phyloP scores from a whole-genome alignment of 1,140 invertebrate genomes.

The Metaphire vulgaris region DNA sequence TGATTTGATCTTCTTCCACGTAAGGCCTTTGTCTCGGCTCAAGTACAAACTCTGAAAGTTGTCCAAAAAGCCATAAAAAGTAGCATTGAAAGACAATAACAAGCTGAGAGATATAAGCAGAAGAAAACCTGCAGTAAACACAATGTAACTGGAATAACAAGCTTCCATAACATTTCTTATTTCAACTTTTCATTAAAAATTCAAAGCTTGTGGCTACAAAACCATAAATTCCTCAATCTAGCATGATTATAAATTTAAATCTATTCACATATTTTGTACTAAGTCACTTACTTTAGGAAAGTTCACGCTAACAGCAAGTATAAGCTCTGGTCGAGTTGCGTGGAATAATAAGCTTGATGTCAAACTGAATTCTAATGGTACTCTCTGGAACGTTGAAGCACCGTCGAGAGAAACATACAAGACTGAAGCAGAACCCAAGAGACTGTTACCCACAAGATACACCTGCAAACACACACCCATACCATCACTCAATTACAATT shows the following conservation, averaged over 20 bases:
- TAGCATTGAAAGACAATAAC: too few species aligned
- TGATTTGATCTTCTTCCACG: conserved; percentile 4
- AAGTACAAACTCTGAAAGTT: conserved; percentile 10
- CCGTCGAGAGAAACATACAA: not conserved
- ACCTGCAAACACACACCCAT: too few species aligned
- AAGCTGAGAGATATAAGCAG: too few species aligned
- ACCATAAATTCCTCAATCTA: not conserved
- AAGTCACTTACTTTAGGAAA: too few species aligned
- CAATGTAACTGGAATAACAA: not conserved
- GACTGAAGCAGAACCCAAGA: not conserved
- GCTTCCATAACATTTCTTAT: not conserved
- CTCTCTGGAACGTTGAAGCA: not conserved
- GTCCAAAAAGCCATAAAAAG: too few species aligned
- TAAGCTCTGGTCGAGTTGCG: not conserved
- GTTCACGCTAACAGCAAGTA: too few species aligned
- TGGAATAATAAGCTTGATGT: not conserved
- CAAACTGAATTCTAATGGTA: not conserved
- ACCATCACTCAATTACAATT: too few species aligned
- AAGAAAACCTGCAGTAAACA: too few species aligned
- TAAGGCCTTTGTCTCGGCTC: conserved; percentile 8
- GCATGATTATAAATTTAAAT: too few species aligned
- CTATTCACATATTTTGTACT: too few species aligned
- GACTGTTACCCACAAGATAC: not conserved
- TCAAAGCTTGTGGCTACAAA: not conserved
- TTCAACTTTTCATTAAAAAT: not conserved